phyloP scores from a whole-genome alignment of 2,888 invertebrate genomes.

The Yponomeuta evonymella region DNA sequence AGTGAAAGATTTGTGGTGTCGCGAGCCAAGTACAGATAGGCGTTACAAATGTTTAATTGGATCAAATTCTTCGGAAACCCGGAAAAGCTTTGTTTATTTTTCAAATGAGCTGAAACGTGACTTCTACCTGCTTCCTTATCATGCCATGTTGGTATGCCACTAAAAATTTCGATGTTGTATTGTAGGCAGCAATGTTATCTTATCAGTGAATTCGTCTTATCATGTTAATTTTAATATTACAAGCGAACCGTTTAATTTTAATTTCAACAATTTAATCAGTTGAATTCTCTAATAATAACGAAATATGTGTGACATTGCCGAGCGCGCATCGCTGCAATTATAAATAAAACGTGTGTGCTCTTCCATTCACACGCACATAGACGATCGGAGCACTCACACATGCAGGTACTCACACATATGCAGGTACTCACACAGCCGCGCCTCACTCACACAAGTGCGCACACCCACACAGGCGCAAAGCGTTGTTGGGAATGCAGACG shows the following conservation, averaged over 20 bases:
- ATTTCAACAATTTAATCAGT: conserved; percentile 37
- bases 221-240: not conserved
- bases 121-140: conserved; percentile 65
- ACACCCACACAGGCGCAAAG: conserved; percentile 43
- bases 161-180: conserved; percentile 1
- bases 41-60: not conserved
- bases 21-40: no score
- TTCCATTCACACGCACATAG: conserved; percentile 74
- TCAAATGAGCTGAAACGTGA: conserved; percentile 70
- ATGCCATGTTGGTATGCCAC: conserved; percentile 41
- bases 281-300: conserved; percentile 57
- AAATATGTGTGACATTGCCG: conserved; percentile 61
- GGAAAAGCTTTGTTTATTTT: conserved; percentile 73
- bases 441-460: conserved; percentile 45
- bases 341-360: conserved; percentile 68
- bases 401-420: conserved; percentile 47
- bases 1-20: no score
- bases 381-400: conserved; percentile 31
- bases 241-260: not conserved
- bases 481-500: conserved; percentile 68
- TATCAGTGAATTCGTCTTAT: not conserved
- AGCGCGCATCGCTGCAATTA: conserved; percentile 73
- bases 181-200: not conserved
- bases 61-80: not conserved
- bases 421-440: conserved; percentile 39